A percentile compares a stretch with the other conserved stretches of the same genome.
phyloP scores from a whole-genome alignment of 2,888 invertebrate species.

The Melanargia galathea region DNA sequence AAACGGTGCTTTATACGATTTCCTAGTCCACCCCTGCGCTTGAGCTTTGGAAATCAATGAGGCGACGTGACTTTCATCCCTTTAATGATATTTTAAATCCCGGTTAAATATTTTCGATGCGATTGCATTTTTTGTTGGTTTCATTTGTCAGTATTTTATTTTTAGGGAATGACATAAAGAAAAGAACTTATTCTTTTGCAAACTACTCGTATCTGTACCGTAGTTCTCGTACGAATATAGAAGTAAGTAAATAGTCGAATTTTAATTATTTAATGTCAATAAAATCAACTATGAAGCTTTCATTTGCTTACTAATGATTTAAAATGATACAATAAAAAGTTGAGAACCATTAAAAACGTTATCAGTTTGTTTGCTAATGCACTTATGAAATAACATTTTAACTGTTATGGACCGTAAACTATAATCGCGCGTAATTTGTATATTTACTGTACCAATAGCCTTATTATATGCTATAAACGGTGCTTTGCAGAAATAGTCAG shows the following conservation, averaged over 20 bases:
- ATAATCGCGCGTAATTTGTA: constrained; percentile 60
- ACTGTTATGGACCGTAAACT: constrained; percentile 44
- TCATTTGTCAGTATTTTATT: not conserved
- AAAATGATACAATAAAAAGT: too few relatives aligned
- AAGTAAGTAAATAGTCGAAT: too few relatives aligned
- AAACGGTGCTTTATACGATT: constrained; percentile 65
- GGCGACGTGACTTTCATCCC: constrained; percentile 28
- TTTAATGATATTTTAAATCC: constrained; percentile 18
- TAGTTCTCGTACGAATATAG: too few relatives aligned
- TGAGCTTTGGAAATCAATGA: constrained; percentile 72
- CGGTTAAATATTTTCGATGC: constrained; percentile 5
- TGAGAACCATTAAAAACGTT: constrained; percentile 20
- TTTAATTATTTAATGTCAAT: too few relatives aligned
- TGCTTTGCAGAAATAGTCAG: constrained; percentile 49
- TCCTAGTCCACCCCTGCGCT: constrained; percentile 59
- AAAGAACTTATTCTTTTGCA: not conserved
- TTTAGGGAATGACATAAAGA: too few relatives aligned
- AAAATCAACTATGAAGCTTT: too few relatives aligned
- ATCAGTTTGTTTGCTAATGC: constrained; percentile 42
- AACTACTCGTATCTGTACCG: too few relatives aligned
- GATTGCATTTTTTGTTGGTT: not conserved
- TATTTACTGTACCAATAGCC: constrained; percentile 58
- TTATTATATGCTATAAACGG: constrained; percentile 65
- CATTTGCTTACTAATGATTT: too few relatives aligned
- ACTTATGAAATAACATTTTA: constrained; percentile 48